Conservation (phyloP, 1,140 invertebrate genomes). For the Helicoverpa zea region DNA sequence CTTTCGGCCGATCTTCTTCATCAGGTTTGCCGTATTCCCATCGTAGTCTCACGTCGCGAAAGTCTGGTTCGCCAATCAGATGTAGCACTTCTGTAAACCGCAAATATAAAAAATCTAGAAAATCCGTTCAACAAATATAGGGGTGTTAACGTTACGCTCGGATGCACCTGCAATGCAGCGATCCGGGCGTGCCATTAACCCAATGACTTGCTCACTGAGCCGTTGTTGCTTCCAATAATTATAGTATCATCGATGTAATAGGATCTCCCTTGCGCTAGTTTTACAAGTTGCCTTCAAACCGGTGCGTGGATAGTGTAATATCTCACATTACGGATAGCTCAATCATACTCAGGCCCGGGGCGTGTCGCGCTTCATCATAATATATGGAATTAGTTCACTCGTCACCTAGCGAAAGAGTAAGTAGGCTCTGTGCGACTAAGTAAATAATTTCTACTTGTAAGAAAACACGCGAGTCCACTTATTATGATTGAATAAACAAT, state of each 20-base stretch:
- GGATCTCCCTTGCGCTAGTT: conserved; percentile 54
- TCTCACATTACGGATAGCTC: conserved; percentile 15
- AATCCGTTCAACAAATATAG: conserved; percentile 29
- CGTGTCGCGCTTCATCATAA: conserved; percentile 24
- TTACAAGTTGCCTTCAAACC: conserved; percentile 9
- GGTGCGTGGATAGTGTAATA: conserved; percentile 21
- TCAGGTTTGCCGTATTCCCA: conserved; percentile 88
- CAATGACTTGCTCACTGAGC: conserved; percentile 79
- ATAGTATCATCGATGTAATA: conserved; percentile 68
- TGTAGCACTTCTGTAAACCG: conserved; percentile 88
- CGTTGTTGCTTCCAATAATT: conserved; percentile 64
- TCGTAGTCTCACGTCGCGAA: conserved; percentile 89
- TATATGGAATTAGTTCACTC: conserved; percentile 36
- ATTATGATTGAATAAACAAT: conserved; percentile 21
- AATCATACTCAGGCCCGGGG: conserved; percentile 21
- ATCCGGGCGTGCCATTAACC: conserved; percentile 79
- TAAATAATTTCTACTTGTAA: conserved; percentile 33
- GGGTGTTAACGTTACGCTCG: conserved; percentile 56
- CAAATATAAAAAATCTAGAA: conserved; percentile 13
- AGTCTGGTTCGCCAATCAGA: conserved; percentile 91
- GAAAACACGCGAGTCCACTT: conserved; percentile 4
- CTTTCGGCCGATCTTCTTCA: conserved; percentile 71
- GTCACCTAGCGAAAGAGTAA: conserved; percentile 29
- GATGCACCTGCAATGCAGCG: conserved; percentile 66
- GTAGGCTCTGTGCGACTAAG: conserved; percentile 16